Conservation (phyloP, 1,140 invertebrate species). For the Megalonaias nervosa region DNA sequence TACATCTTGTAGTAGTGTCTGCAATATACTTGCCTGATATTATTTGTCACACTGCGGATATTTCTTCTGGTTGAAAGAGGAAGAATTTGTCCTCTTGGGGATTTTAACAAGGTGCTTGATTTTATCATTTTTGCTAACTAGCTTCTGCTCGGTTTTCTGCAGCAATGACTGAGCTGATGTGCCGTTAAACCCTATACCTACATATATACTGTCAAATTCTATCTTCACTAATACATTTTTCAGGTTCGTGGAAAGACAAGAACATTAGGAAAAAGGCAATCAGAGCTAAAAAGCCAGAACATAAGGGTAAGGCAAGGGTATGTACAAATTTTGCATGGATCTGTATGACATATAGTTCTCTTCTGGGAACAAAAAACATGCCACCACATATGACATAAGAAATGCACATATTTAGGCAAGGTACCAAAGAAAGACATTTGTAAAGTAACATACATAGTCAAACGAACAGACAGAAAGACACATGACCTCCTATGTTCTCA, state of each 20-base stretch:
- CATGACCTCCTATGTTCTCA: no score
- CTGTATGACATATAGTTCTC: no score
- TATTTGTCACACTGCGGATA: not conserved
- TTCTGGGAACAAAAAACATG: not conserved
- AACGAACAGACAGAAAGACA: no score
- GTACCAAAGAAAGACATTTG: no score
- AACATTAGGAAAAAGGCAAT: conserved; percentile 13
- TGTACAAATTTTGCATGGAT: not conserved
- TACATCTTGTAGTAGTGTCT: no score
- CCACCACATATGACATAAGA: not conserved
- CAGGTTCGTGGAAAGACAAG: conserved; percentile 21
- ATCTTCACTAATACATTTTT: not conserved
- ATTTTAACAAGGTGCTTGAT: not conserved
- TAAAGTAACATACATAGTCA: no score
- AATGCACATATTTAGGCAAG: not conserved
- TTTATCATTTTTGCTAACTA: not conserved
- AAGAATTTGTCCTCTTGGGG: not conserved
- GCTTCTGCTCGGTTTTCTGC: not conserved
- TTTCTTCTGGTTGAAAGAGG: not conserved
- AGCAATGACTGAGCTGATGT: not conserved
- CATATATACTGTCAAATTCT: not conserved
- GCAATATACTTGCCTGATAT: not conserved
- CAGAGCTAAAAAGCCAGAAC: conserved; percentile 11
- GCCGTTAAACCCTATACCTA: not conserved
- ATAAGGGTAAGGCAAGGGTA: conserved; percentile 30